Conservation (phyloP, 2,797 vertebrate genomes). For the Gallinago solitaria region DNA sequence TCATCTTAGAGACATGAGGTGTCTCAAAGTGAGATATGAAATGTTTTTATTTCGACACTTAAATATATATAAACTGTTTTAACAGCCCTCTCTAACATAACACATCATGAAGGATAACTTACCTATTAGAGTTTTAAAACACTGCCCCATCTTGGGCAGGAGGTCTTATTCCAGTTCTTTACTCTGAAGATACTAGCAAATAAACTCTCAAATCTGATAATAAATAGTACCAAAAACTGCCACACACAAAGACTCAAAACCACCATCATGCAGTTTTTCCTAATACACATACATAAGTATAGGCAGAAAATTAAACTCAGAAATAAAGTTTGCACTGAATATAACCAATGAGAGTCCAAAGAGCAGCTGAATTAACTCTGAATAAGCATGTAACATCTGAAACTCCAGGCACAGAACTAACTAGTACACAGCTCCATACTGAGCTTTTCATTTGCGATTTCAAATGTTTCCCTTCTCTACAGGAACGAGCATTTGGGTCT, state of each 20-base stretch:
- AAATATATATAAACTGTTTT: background rate
- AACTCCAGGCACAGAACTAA: background rate
- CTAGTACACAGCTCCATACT: background rate
- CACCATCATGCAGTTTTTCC: background rate
- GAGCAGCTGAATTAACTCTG: background rate
- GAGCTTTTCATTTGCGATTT: background rate
- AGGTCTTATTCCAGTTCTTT: background rate
- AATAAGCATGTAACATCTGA: rapidly evolving
- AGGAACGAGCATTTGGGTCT: no score
- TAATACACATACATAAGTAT: background rate
- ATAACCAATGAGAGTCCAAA: background rate
- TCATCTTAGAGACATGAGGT: background rate
- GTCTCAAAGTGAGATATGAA: background rate
- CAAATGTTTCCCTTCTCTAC: background rate
- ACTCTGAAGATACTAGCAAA: background rate
- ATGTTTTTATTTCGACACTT: background rate
- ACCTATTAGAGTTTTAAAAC: background rate
- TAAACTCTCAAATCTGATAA: background rate
- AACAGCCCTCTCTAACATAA: background rate
- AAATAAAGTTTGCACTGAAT: background rate
- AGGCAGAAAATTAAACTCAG: background rate
- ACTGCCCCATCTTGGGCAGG: background rate
- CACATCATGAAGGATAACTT: background rate
- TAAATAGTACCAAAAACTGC: background rate
- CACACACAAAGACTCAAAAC: background rate